Conservation (phyloP, 2,797 vertebrate species). For the Anguilla pacifica region DNA sequence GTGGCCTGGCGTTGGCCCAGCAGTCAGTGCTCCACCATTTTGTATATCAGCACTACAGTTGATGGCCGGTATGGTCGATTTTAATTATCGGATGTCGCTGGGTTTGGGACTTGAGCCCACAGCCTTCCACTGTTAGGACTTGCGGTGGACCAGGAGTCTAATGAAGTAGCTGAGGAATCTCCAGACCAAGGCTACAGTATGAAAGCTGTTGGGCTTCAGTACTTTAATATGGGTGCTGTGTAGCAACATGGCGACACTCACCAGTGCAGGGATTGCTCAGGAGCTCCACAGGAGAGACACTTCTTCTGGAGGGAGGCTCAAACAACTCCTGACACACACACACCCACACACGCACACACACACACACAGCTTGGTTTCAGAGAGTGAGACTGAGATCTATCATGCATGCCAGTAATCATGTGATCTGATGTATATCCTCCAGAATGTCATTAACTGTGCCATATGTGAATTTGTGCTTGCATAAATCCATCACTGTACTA, state of each 20-base stretch:
- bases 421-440: not conserved
- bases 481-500: not conserved
- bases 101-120: not conserved
- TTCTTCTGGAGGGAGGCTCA: not conserved
- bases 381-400: not conserved
- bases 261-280: slow-evolving; percentile 31
- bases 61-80: not conserved
- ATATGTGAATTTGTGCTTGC: not conserved
- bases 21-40: no score
- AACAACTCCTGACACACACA: slow-evolving; percentile 17
- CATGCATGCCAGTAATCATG: not conserved
- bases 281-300: slow-evolving; percentile 10
- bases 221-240: not conserved
- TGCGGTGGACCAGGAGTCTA: no score
- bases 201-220: not conserved
- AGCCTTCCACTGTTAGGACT: no score
- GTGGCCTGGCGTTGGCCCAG: no score
- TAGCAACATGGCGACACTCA: slow-evolving; percentile 10
- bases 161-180: not conserved
- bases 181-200: not conserved
- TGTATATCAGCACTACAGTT: no score
- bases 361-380: slow-evolving; percentile 4
- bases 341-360: not conserved
- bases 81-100: not conserved
- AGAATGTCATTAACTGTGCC: not conserved